These are phyloP conservation scores for Luscinia megarhynchos DNA, from an alignment of 2,797 vertebrate species.

Conservation along the genomic window DNA sequence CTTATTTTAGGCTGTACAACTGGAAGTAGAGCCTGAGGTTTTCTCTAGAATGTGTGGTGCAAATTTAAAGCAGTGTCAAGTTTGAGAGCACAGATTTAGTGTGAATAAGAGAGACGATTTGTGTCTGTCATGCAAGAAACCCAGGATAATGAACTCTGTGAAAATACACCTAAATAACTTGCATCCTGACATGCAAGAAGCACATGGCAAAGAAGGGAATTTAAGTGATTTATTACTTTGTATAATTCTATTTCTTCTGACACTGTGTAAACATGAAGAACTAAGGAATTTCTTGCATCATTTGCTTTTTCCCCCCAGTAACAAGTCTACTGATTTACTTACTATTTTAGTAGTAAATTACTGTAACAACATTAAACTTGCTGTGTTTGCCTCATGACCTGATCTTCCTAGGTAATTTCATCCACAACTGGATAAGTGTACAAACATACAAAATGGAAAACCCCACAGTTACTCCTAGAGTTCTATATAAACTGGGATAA, in stretches of 20 bases:
- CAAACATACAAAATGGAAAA: background rate
- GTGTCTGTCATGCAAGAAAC: background rate
- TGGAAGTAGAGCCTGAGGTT: background rate
- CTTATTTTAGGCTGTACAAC: background rate
- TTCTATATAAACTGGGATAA: background rate
- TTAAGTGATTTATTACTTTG: background rate
- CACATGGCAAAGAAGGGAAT: background rate
- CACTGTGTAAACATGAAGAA: background rate
- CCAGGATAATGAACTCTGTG: background rate
- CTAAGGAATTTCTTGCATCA: accelerated
- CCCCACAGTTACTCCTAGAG: background rate
- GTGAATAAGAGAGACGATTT: background rate
- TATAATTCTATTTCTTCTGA: background rate
- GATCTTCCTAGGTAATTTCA: background rate
- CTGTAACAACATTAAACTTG: background rate
- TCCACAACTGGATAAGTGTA: background rate
- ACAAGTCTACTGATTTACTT: background rate
- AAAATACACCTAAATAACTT: background rate
- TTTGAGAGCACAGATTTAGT: background rate
- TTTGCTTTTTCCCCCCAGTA: background rate
- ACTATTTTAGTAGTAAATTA: background rate
- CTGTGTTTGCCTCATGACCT: background rate
- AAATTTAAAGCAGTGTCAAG: background rate
- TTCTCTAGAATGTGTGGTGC: background rate
- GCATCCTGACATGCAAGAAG: background rate